Evolutionary conservation across 2,888 invertebrate genomes (phyloP).

Genomic region (Argynnis bischoffii): DNA sequence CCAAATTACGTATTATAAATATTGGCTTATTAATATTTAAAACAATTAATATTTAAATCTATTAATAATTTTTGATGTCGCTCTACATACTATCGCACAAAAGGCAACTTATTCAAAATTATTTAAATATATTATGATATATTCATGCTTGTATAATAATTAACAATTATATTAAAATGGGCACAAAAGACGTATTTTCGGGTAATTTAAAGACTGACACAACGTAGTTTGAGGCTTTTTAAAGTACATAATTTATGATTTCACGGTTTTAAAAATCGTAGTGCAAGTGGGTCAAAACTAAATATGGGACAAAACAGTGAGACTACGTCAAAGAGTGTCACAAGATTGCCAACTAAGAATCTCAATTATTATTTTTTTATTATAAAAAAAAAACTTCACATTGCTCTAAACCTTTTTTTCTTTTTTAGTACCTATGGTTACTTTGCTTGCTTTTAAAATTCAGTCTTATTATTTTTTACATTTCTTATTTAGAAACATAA

Average conservation of each 20-base stretch:
- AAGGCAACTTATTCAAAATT: no score
- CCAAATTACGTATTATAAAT: no score
- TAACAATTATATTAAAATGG: no score
- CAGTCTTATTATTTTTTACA: background rate
- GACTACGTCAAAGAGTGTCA: constrained; percentile 55
- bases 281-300: constrained; percentile 52
- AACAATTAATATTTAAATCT: no score
- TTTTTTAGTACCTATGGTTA: background rate
- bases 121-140: no score
- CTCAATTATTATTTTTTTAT: background rate
- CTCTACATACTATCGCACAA: background rate
- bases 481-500: background rate
- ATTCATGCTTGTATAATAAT: no score
- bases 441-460: background rate
- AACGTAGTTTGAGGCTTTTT: background rate
- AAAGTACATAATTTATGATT: constrained; percentile 8
- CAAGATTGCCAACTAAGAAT: constrained; percentile 33
- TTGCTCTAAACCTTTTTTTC: background rate
- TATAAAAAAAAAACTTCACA: background rate
- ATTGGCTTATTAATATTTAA: no score
- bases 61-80: constrained; percentile 1
- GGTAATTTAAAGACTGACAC: no score
- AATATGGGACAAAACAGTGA: constrained; percentile 51
- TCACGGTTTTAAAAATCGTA: constrained; percentile 33
- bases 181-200: no score